Evolutionary conservation across 2,113 vertebrate genomes (phyloP).

Genomic region (Gracilinanus agilis): DNA sequence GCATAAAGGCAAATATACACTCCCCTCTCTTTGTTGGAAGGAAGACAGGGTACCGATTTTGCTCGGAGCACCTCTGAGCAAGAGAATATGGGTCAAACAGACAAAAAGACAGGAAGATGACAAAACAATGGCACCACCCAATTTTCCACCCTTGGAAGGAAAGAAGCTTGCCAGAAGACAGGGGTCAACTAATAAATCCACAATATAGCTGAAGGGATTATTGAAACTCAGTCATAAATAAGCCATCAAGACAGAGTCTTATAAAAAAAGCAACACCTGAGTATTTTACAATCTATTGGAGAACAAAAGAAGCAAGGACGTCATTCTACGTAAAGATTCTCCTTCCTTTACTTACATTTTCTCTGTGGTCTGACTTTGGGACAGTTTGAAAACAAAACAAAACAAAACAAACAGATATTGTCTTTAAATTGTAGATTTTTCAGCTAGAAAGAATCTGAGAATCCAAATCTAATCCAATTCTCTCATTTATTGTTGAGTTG

Average conservation of each 20-base stretch:
- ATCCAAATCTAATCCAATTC: background rate
- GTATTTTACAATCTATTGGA: background rate
- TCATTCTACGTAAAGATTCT: background rate
- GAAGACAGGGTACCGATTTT: slow-evolving; percentile 51
- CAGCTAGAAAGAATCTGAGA: background rate
- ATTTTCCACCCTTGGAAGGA: background rate
- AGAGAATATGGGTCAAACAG: slow-evolving; percentile 52
- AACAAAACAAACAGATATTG: no score
- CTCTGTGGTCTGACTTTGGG: background rate
- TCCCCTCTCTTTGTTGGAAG: slow-evolving; percentile 19
- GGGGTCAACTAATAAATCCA: slow-evolving; percentile 44
- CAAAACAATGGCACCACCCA: background rate
- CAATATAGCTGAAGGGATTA: slow-evolving; percentile 2
- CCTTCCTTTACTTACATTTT: background rate
- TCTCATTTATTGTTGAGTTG: background rate
- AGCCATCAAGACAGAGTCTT: background rate
- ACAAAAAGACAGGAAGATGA: slow-evolving; percentile 30
- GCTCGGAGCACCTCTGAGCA: slow-evolving; percentile 42
- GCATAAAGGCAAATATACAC: slow-evolving; percentile 61
- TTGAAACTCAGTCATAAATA: background rate
- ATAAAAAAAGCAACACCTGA: background rate
- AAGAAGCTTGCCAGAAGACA: slow-evolving; percentile 7
- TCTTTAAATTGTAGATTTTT: background rate
- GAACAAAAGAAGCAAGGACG: background rate
- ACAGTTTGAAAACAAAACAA: background rate